Conservation (phyloP, 2,113 vertebrate genomes). For the Salvelinus fontinalis region DNA sequence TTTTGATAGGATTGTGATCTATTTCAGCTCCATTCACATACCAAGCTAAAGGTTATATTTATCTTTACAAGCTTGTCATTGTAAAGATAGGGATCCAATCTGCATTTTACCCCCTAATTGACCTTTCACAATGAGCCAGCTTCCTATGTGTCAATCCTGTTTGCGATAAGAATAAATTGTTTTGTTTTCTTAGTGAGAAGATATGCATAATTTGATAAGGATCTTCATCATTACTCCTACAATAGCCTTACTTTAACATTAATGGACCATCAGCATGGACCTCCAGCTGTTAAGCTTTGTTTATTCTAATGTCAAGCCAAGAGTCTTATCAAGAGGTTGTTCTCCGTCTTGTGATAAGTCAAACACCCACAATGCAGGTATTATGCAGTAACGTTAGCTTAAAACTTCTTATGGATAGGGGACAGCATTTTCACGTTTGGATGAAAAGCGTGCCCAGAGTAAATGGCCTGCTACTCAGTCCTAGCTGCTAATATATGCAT, state of each 20-base stretch:
- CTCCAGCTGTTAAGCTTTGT: slow-evolving; percentile 35
- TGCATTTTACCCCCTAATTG: too few relatives aligned
- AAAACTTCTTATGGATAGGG: too few relatives aligned
- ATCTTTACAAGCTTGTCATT: not conserved
- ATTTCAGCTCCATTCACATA: not conserved
- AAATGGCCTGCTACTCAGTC: too few relatives aligned
- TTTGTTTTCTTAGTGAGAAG: not conserved
- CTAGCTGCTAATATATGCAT: too few relatives aligned
- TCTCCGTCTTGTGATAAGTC: slow-evolving; percentile 25
- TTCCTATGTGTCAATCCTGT: slow-evolving; percentile 8
- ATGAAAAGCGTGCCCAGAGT: too few relatives aligned
- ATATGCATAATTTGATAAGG: slow-evolving; percentile 52
- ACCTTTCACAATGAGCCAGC: slow-evolving; percentile 15
- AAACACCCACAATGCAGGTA: slow-evolving; percentile 24
- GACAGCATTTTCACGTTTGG: too few relatives aligned
- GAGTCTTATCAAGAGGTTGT: slow-evolving; percentile 20
- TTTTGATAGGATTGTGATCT: not conserved
- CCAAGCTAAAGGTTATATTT: not conserved
- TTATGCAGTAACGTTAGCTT: slow-evolving; percentile 43
- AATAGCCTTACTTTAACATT: slow-evolving; percentile 47
- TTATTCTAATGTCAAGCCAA: slow-evolving; percentile 52
- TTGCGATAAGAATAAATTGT: slow-evolving; percentile 43
- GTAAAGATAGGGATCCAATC: too few relatives aligned
- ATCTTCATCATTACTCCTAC: slow-evolving; percentile 49
- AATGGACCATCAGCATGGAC: slow-evolving; percentile 27